These are phyloP conservation scores for Phataginus tricuspis DNA, from an alignment of 2,797 vertebrate species.

Conservation along the genomic window DNA sequence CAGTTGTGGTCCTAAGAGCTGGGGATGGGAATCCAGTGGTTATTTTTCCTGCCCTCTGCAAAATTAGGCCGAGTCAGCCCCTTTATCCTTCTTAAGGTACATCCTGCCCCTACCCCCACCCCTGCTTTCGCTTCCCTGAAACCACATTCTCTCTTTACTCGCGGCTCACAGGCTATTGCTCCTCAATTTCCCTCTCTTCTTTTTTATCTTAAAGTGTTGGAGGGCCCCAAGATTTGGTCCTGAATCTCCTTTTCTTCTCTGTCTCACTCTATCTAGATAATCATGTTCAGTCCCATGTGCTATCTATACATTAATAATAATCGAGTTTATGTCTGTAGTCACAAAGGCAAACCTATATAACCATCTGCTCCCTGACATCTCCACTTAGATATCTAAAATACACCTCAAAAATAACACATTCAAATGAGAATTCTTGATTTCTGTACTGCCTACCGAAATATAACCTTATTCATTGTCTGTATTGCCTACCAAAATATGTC, in stretches of 20 bases:
- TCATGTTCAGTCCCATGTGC: not conserved
- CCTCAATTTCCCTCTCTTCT: not conserved
- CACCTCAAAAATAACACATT: not conserved
- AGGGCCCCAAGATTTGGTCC: not conserved
- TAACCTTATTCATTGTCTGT: not conserved
- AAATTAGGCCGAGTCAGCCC: not conserved
- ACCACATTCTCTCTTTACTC: not conserved
- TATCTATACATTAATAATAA: not conserved
- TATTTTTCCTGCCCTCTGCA: not conserved
- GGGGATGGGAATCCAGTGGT: not conserved
- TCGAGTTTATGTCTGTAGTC: not conserved
- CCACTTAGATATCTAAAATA: not conserved
- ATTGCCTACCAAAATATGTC: no score
- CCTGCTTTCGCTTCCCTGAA: not conserved
- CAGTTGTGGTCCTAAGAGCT: not conserved
- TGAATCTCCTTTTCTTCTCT: not conserved
- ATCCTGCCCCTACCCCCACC: rapidly evolving
- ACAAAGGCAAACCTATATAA: not conserved
- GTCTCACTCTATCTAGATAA: not conserved
- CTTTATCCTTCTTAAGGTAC: not conserved
- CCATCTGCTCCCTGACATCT: not conserved
- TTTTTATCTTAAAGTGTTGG: not conserved
- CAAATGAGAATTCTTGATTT: not conserved
- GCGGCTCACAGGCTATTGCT: not conserved
- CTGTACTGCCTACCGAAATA: not conserved